Evolutionary conservation across 2,113 vertebrate genomes (phyloP).

Genomic region (cat (Felis catus)): F.catus_Fca126_mat1.0 CM031420.1:122253501-122254000

Average conservation of each 20-base stretch:
- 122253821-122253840: constrained; percentile 49
- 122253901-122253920: constrained; percentile 64
- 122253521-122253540: background rate
- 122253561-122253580: background rate
- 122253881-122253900: constrained; percentile 45
- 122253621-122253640: background rate
- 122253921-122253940: background rate
- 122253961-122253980: constrained; percentile 51
- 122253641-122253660: constrained; percentile 9
- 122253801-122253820: constrained; percentile 76
- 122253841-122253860: constrained; percentile 60
- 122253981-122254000: constrained; percentile 33
- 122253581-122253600: constrained; percentile 48
- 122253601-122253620: background rate
- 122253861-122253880: constrained; percentile 60
- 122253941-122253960: constrained; percentile 63
- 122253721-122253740: constrained; percentile 43
- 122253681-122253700: constrained; percentile 58
- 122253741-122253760: constrained; percentile 49
- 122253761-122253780: constrained; percentile 48
- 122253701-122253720: constrained; percentile 12
- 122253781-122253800: constrained; percentile 69
- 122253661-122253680: constrained; percentile 43
- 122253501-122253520: background rate
- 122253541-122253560: constrained; percentile 19